Evolutionary conservation across 2,113 vertebrate species (phyloP), one percentile per base, ranked within the genome.

Genomic region (Glaucomys volans): DNA sequence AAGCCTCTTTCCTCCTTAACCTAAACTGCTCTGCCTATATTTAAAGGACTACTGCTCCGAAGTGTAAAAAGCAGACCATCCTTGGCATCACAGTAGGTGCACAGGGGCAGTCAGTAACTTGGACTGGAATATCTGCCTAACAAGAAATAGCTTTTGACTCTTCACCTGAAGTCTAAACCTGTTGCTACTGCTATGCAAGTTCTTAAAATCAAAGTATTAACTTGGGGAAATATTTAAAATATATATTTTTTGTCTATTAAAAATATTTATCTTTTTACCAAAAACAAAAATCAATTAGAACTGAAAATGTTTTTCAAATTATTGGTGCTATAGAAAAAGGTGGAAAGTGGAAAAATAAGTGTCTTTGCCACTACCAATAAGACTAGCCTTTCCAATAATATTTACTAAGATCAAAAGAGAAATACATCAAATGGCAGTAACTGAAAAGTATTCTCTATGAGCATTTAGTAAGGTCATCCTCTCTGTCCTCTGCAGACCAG

Each of bases 161-260:
- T 84, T 52, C 40, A 92, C 76, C 76, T 74, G 80, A 95, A 87
- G 44, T 50, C 95, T 74, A 93, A 84, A 77, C 35, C 67, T 92
- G 83, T 94, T 67, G 54, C 89, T 80, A 90, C 59, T 69, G 32
- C 64, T 95, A 71, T 59, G 80, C 16, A 81, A 69, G 81, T 97
- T 98, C 95, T 98, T 97, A 86, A 97, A 98, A 97, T 20, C 4
- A 97, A 98, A 97, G 97, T 92, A 97, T 98, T 87, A 1, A 91
- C 97, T 97, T 97, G 97, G 97, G 94, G 96, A 97, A 97, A 97
- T 98, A 98, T 97, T 98, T 98, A 98, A 99, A 99, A 98, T 98
- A 98, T 98, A 98, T 97, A 98, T 97, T 93, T 98, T 98, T 98
- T 97, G 98, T 98, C 98, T 98, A 98, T 98, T 98, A 98, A 99